Conservation (phyloP, 2,888 invertebrate genomes). For the Lumbricus terrestris region DNA sequence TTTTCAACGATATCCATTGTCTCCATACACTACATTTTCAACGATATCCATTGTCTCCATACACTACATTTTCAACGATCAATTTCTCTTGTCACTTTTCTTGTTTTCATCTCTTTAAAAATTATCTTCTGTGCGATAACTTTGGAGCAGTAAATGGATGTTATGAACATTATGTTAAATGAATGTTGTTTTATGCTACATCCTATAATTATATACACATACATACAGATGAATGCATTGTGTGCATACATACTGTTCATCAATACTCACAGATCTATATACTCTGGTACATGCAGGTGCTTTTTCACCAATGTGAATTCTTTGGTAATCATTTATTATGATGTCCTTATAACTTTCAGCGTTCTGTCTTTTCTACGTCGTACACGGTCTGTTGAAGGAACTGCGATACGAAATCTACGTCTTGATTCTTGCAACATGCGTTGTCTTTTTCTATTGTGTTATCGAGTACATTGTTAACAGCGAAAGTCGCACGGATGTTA, state of each 20-base stretch:
- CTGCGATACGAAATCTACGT: constrained; percentile 47
- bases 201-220: too few species aligned
- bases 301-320: background rate
- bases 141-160: too few species aligned
- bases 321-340: background rate
- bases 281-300: background rate
- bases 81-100: too few species aligned
- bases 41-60: too few species aligned
- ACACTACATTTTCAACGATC: too few species aligned
- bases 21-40: too few species aligned
- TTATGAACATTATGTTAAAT: too few species aligned
- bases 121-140: too few species aligned
- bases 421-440: constrained; percentile 48
- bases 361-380: constrained; percentile 50
- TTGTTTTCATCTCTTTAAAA: too few species aligned
- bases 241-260: background rate
- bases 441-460: constrained; percentile 50
- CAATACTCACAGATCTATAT: too few species aligned
- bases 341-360: constrained; percentile 37
- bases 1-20: too few species aligned
- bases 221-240: background rate
- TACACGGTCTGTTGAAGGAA: constrained; percentile 48
- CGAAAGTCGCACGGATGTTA: background rate
- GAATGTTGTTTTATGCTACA: too few species aligned
- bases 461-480: constrained; percentile 44